Percentiles rank a stretch among this genome's conserved stretches.
These are phyloP conservation scores for Megalonaias nervosa DNA, from an alignment of 1,140 invertebrate species.

Conservation along the genomic window DNA sequence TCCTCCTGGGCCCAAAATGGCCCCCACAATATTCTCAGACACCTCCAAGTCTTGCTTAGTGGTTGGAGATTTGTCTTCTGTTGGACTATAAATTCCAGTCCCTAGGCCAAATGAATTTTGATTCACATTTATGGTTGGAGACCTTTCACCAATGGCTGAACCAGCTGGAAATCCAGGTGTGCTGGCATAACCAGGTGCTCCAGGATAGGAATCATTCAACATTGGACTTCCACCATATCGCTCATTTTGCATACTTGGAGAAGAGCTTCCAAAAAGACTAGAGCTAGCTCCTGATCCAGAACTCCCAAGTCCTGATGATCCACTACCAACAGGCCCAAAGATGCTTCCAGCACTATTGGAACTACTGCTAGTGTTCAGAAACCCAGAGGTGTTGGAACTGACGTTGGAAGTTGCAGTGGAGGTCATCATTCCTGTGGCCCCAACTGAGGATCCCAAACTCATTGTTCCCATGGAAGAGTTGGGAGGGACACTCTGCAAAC, in stretches of 20 bases:
- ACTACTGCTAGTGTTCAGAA: slow-evolving; percentile 61
- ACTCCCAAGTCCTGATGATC: slow-evolving; percentile 62
- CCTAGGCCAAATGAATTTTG: slow-evolving; percentile 86
- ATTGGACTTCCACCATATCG: slow-evolving; percentile 65
- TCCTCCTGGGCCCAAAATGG: slow-evolving; percentile 95
- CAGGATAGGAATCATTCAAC: slow-evolving; percentile 64
- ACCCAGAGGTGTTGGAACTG: slow-evolving; percentile 49
- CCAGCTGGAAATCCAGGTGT: slow-evolving; percentile 48
- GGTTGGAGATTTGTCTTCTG: slow-evolving; percentile 62
- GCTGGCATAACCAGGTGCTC: slow-evolving; percentile 52
- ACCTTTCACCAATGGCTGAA: slow-evolving; percentile 50
- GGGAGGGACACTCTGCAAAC: slow-evolving; percentile 43
- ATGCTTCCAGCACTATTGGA: slow-evolving; percentile 59
- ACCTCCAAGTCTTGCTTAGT: slow-evolving; percentile 93
- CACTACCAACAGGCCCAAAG: slow-evolving; percentile 69
- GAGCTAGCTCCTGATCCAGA: slow-evolving; percentile 64
- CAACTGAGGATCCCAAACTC: slow-evolving; percentile 49
- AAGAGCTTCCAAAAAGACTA: slow-evolving; percentile 66
- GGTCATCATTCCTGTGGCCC: slow-evolving; percentile 27
- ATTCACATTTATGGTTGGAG: slow-evolving; percentile 74
- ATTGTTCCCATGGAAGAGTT: slow-evolving; percentile 39
- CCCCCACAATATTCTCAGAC: slow-evolving; percentile 93
- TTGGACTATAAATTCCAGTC: slow-evolving; percentile 73
- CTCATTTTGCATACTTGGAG: slow-evolving; percentile 62
- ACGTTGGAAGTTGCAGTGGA: slow-evolving; percentile 42